Evolutionary conservation across 2,797 vertebrate genomes (phyloP).

Genomic region (Halcyon leucocephala): DNA sequence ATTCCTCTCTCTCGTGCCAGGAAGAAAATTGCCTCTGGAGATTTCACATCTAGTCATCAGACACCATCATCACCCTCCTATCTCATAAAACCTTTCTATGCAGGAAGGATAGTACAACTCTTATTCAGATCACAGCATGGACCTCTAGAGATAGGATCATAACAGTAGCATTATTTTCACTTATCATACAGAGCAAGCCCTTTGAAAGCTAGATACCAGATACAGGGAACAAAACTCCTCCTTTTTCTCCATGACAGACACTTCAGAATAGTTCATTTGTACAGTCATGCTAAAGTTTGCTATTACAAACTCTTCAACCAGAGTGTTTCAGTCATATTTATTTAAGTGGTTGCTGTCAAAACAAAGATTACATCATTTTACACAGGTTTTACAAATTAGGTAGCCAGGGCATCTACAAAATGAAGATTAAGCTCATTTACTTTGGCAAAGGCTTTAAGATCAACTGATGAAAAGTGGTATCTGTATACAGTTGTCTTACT

Average conservation of each 20-base stretch:
- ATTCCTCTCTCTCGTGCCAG: background rate
- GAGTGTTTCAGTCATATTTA: background rate
- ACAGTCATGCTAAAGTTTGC: background rate
- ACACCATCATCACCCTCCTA: background rate
- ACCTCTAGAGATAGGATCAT: background rate
- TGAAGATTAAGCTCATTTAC: background rate
- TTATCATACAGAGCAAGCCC: background rate
- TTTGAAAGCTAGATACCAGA: background rate
- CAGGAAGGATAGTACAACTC: background rate
- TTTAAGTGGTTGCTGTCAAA: conserved; percentile 1
- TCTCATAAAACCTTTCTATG: background rate
- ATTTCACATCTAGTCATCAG: background rate
- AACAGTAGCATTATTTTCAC: background rate
- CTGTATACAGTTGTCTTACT: background rate
- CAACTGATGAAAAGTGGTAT: background rate
- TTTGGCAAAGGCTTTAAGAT: background rate
- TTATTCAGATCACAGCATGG: background rate
- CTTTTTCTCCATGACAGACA: background rate
- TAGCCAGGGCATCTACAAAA: background rate
- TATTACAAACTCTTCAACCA: background rate
- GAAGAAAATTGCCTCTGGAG: background rate
- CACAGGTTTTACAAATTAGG: conserved; percentile 20
- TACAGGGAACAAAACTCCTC: background rate
- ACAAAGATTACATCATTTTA: conserved; percentile 33
- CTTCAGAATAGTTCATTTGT: background rate